phyloP scores from a whole-genome alignment of 2,888 invertebrate genomes.

The Tipula confusa region DNA sequence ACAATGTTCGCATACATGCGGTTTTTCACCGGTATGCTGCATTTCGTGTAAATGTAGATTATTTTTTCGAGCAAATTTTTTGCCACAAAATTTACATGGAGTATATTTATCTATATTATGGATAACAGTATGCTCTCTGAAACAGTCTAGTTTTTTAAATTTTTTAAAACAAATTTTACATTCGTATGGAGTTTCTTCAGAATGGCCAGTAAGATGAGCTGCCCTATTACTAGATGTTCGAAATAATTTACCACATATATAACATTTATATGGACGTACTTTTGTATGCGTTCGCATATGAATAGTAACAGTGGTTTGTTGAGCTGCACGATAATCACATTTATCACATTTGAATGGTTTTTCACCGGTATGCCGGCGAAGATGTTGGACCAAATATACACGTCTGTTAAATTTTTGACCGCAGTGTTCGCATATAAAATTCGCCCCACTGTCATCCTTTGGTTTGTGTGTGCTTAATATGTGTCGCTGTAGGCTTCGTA shows the following conservation, averaged over 20 bases:
- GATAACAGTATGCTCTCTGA: neutral
- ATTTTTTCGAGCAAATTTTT: neutral
- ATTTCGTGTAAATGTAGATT: neutral
- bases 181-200: neutral
- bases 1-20: neutral
- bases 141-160: neutral
- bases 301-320: neutral
- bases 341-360: neutral
- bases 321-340: neutral
- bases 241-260: neutral
- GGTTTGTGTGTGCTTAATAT: neutral
- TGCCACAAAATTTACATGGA: neutral
- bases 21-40: neutral
- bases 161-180: neutral
- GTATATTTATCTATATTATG: neutral
- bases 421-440: neutral
- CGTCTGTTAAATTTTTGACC: neutral
- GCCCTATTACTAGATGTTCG: neutral
- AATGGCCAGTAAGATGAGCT: neutral
- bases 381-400: neutral
- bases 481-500: neutral
- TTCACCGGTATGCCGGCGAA: neutral
- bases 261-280: neutral
- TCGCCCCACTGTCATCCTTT: neutral
- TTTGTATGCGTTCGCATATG: neutral